phyloP scores from a whole-genome alignment of 2,888 invertebrate species.

The Sinohyriopsis cumingii region DNA sequence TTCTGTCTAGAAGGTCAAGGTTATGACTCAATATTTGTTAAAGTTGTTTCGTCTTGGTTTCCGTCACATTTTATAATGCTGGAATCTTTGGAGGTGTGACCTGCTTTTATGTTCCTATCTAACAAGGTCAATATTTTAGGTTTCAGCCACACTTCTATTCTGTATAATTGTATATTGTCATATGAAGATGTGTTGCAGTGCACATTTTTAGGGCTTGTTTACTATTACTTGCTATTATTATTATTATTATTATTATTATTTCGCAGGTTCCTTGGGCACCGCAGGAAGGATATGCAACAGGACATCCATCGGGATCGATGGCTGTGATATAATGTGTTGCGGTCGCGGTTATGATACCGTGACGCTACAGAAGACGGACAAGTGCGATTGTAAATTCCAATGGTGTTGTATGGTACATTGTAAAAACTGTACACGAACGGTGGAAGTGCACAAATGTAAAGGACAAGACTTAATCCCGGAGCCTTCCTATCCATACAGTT shows the following conservation, averaged over 20 bases:
- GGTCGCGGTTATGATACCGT: conserved; percentile 75
- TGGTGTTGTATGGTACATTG: conserved; percentile 91
- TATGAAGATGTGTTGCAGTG: no score
- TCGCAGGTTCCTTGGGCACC: conserved; percentile 75
- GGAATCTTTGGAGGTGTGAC: no score
- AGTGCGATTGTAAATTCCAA: conserved; percentile 87
- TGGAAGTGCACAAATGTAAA: conserved; percentile 90
- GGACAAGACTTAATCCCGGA: conserved; percentile 69
- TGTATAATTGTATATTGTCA: no score
- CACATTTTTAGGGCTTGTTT: no score
- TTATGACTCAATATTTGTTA: no score
- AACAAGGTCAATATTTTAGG: no score
- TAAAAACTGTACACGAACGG: conserved; percentile 79
- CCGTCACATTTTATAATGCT: no score
- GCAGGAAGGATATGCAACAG: conserved; percentile 75
- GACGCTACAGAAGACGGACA: conserved; percentile 79
- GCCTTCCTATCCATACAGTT: neutral
- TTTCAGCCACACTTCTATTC: no score
- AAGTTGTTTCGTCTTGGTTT: no score
- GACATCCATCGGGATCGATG: conserved; percentile 73
- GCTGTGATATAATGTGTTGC: conserved; percentile 75
- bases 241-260: neutral
- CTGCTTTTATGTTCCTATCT: no score
- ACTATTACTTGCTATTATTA: neutral
- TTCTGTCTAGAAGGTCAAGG: no score